These are phyloP conservation scores for Ispidina lecontei DNA, from an alignment of 2,797 vertebrate species.

Conservation along the genomic window DNA sequence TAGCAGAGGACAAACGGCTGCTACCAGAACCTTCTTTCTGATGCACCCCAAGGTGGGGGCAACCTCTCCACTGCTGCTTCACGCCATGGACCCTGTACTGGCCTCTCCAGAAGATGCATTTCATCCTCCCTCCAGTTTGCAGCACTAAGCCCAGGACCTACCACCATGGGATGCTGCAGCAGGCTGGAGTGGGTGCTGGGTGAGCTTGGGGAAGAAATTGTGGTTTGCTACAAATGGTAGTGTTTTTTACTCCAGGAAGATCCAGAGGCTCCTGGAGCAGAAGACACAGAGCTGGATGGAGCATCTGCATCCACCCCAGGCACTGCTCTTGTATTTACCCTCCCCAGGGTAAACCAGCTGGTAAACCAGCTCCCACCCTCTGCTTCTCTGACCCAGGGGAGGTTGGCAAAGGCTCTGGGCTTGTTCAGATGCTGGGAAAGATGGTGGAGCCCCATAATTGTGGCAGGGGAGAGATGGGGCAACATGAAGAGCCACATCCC, in stretches of 20 bases:
- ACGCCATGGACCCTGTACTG: not conserved
- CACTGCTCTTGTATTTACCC: rapidly evolving
- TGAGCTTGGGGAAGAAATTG: not conserved
- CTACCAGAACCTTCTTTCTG: not conserved
- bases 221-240: not conserved
- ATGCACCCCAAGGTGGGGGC: not conserved
- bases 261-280: not conserved
- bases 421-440: not conserved
- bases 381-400: not conserved
- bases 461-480: not conserved
- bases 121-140: not conserved
- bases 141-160: not conserved
- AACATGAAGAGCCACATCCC: rapidly evolving
- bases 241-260: not conserved
- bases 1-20: not conserved
- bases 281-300: not conserved
- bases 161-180: rapidly evolving
- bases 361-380: not conserved
- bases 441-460: not conserved
- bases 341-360: too few relatives aligned
- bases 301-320: rapidly evolving
- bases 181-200: not conserved
- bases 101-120: not conserved
- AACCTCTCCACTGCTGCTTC: not conserved
- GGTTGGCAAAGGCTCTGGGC: not conserved